Conservation (phyloP, 1,140 invertebrate species). For the Zaprionus taronus region DNA sequence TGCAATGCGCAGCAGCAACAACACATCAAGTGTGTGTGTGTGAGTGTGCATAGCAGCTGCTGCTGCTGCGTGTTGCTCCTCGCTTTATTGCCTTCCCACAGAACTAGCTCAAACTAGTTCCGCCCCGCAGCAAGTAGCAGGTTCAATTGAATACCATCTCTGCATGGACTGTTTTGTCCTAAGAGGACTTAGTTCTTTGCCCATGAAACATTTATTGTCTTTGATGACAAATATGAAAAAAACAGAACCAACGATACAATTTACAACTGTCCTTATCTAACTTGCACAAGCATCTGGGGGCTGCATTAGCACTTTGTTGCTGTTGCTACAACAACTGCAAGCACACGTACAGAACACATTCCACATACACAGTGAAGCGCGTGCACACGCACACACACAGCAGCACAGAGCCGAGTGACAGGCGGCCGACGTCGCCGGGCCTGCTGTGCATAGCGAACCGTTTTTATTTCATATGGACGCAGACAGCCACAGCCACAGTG, state of each 20-base stretch:
- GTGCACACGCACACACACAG: constrained; percentile 8
- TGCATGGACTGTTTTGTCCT: constrained; percentile 23
- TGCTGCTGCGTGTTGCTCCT: constrained; percentile 22
- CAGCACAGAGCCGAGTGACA: constrained; percentile 13
- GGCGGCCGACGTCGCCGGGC: constrained; percentile 20
- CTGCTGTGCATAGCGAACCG: constrained; percentile 76
- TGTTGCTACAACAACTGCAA: constrained; percentile 54
- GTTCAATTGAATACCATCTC: constrained; percentile 1
- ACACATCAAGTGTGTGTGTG: constrained; percentile 27
- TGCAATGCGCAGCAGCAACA: constrained; percentile 59
- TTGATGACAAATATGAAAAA: neutral
- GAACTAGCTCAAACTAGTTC: constrained; percentile 50
- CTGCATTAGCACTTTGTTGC: constrained; percentile 31
- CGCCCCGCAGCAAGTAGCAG: neutral
- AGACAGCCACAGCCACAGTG: constrained; percentile 14
- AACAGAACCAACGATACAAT: neutral
- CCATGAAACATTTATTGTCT: neutral
- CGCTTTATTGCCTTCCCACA: constrained; percentile 19
- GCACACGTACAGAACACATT: constrained; percentile 5
- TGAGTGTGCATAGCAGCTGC: constrained; percentile 31
- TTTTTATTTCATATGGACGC: constrained; percentile 80
- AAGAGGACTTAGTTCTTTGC: neutral
- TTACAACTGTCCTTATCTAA: constrained; percentile 33
- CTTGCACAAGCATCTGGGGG: constrained; percentile 22
- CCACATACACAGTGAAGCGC: constrained; percentile 9